Base-by-base conservation (phyloP, 2,113 vertebrate species). In the Thamnophis sirtalis region DNA sequence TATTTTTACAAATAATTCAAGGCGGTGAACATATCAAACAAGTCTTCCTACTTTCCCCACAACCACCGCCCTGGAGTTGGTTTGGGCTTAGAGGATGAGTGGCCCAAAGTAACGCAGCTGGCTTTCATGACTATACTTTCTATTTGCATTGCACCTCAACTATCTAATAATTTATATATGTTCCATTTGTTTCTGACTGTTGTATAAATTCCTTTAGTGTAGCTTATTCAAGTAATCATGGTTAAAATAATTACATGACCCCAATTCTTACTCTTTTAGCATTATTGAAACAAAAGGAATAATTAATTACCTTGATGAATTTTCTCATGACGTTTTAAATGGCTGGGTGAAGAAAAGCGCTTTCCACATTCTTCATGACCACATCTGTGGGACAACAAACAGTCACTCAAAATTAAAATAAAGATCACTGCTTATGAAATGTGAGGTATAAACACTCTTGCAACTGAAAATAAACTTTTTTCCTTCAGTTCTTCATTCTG, bases 301-400 rank as follows among this genome's bases (percentile, higher is more conserved):
- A 3, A 93, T 86, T 0, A 3, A 93, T 87, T 96, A 99, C 99
- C 99, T 97, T 97, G 93, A 80, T 99, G 99, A 49, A 97, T 92
- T 94, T 97, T 99, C 94, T 97, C 95, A 0, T 99, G 99, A 50
- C 96, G 97, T 88, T 98, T 99, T 73, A 99, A 96, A 90, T 95
- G 95, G 92, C 96, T 96, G 24, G 96, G 96, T 7, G 96, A 95
- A 84, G 96, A 38, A 86, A 98, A 99, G 91, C 95, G 96, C 91
- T 96, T 98, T 9, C 96, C 94, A 73, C 99, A 99, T 93, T 97
- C 98, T 91, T 97, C 97, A 13, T 97, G 96, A 73, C 58, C 60
- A 94, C 99, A 99, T 90, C 99, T 99, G 94, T 9, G 48, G 87
- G 38, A 49, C 93, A 96, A 91, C 1, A 93, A 5, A 7, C 22